A percentile compares a stretch with the other conserved stretches of the same genome.
phyloP scores from a whole-genome alignment of 2,113 vertebrate genomes.

The Psettodes erumei region DNA sequence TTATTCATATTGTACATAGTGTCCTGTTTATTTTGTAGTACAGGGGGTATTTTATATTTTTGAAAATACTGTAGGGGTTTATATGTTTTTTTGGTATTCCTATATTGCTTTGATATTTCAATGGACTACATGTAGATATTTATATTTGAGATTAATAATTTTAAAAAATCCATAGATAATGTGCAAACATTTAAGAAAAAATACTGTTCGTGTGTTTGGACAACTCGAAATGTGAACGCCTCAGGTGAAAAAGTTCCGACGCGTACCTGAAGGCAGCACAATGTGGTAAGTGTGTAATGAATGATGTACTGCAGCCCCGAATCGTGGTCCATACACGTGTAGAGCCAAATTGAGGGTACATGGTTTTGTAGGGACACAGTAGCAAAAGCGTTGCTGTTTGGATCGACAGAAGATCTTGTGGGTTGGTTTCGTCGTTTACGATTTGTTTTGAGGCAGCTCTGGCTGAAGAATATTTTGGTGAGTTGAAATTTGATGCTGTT shows the following conservation, averaged over 20 bases:
- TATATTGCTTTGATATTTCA: too few species aligned
- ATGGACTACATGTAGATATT: too few species aligned
- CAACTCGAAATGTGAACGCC: not conserved
- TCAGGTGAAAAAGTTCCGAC: slow-evolving; percentile 5
- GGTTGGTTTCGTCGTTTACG: not conserved
- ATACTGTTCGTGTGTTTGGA: too few species aligned
- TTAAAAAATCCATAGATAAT: too few species aligned
- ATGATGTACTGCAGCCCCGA: slow-evolving; percentile 19
- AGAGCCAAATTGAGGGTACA: not conserved
- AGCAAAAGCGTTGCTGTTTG: not conserved
- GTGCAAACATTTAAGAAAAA: too few species aligned
- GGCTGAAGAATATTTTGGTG: slow-evolving; percentile 45
- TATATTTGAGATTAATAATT: too few species aligned
- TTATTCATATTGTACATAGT: too few species aligned
- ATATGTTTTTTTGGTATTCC: too few species aligned
- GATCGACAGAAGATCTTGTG: not conserved
- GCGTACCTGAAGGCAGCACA: slow-evolving; percentile 23
- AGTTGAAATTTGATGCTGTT: slow-evolving; percentile 47
- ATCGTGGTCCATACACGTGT: slow-evolving; percentile 59
- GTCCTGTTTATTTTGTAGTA: too few species aligned
- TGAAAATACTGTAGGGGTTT: too few species aligned
- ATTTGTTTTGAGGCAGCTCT: not conserved
- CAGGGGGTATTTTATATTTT: too few species aligned
- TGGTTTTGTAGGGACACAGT: not conserved
- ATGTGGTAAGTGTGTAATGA: not conserved